These are phyloP conservation scores for Picathartes gymnocephalus DNA, from an alignment of 2,113 vertebrate genomes.

Conservation along the genomic window DNA sequence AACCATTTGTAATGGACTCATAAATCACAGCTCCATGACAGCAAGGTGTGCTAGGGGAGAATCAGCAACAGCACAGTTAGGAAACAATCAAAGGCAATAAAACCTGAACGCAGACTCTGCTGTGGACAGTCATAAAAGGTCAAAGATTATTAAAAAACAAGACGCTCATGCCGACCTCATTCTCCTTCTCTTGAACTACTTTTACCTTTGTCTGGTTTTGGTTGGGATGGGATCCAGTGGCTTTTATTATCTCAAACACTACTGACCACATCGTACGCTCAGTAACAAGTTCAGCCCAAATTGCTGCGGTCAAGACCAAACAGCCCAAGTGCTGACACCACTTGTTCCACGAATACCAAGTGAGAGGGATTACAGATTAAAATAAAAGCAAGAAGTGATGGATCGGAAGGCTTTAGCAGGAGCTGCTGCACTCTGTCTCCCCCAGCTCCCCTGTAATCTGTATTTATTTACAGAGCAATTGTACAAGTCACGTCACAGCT, in stretches of 20 bases:
- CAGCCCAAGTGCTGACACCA: neutral
- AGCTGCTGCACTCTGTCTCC: neutral
- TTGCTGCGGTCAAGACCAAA: neutral
- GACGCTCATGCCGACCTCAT: neutral
- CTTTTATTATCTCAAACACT: neutral
- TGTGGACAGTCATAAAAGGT: neutral
- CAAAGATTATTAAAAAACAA: neutral
- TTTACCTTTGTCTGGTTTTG: neutral
- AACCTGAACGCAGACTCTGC: neutral
- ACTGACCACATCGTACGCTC: fast-evolving
- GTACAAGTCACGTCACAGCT: neutral
- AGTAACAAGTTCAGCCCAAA: neutral
- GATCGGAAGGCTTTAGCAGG: neutral
- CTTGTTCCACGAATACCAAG: neutral
- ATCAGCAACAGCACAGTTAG: neutral
- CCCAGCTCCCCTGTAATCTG: neutral
- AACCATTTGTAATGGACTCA: neutral
- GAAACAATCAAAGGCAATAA: neutral
- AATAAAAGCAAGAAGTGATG: neutral
- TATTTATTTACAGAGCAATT: neutral
- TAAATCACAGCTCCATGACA: neutral
- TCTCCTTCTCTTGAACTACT: neutral
- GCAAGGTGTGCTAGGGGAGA: neutral
- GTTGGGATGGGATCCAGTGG: neutral
- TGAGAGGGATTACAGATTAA: neutral